These are phyloP conservation scores for Diplodus puntazzo DNA, from an alignment of 2,797 vertebrate genomes.

Conservation along the genomic window DNA sequence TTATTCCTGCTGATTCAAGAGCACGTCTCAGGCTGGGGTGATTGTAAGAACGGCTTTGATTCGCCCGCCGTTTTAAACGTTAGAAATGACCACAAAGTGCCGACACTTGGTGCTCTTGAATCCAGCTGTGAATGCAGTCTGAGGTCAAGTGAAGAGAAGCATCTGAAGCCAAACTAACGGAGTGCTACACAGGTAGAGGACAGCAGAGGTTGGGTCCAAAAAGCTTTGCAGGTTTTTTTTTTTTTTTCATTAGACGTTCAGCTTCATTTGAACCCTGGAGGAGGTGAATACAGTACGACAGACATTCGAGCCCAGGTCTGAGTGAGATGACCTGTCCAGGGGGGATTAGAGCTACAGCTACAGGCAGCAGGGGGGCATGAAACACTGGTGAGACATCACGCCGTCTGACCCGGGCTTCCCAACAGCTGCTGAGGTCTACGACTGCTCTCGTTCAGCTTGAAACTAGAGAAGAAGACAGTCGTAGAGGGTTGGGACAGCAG, in stretches of 20 bases:
- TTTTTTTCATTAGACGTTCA: neutral
- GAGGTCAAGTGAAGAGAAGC: constrained; percentile 50
- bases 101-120: constrained; percentile 56
- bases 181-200: constrained; percentile 20
- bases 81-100: neutral
- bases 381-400: constrained; percentile 85
- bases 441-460: neutral
- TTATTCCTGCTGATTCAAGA: constrained; percentile 67
- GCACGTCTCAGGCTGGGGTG: constrained; percentile 21
- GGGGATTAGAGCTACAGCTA: constrained; percentile 76
- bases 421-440: constrained; percentile 7
- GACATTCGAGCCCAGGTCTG: constrained; percentile 55
- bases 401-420: constrained; percentile 54
- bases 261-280: constrained; percentile 30
- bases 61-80: neutral
- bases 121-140: constrained; percentile 43
- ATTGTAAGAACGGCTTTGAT: neutral
- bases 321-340: constrained; percentile 54
- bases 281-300: neutral
- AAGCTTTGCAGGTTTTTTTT: neutral
- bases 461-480: neutral
- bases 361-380: constrained; percentile 87
- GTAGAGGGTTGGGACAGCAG: constrained; percentile 24
- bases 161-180: constrained; percentile 26
- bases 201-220: constrained; percentile 51